Evolutionary conservation across 1,140 invertebrate genomes (phyloP).

Genomic region (Euura lappo): DNA sequence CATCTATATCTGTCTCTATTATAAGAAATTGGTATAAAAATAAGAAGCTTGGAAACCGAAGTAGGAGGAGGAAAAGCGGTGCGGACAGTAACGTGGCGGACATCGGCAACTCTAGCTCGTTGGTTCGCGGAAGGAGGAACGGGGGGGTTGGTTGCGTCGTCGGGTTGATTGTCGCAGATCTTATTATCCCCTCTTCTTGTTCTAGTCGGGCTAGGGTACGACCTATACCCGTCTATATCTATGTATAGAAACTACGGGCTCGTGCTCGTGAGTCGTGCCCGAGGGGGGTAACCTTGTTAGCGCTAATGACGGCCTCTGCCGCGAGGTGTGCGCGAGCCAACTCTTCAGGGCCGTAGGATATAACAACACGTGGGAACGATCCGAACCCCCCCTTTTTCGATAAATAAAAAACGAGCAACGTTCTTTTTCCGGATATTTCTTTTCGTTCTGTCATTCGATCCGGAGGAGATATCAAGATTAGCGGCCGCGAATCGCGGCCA

Average conservation of each 20-base stretch:
- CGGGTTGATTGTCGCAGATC: constrained; percentile 58
- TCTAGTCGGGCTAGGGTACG: constrained; percentile 28
- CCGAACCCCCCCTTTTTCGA: too few species aligned
- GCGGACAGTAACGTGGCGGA: constrained; percentile 41
- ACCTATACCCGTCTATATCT: too few species aligned
- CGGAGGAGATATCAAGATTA: neutral
- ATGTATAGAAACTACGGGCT: neutral
- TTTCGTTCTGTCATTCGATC: neutral
- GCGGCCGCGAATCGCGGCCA: neutral
- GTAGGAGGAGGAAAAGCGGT: constrained; percentile 12
- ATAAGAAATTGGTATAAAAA: too few species aligned
- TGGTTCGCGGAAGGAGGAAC: constrained; percentile 33
- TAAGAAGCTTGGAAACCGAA: too few species aligned
- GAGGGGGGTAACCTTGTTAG: constrained; percentile 53
- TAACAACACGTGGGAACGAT: too few species aligned
- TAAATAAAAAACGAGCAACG: too few species aligned
- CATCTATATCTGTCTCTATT: too few species aligned
- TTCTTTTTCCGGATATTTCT: neutral
- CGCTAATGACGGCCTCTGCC: constrained; percentile 52
- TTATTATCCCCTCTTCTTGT: constrained; percentile 55
- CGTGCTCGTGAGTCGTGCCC: constrained; percentile 5
- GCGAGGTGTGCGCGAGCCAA: constrained; percentile 39
- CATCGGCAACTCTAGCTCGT: constrained; percentile 39
- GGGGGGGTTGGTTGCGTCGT: constrained; percentile 21
- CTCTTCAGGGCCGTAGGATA: constrained; percentile 9